Evolutionary conservation across 2,888 invertebrate species (phyloP).

Genomic region (Odontocolon sp.): DNA sequence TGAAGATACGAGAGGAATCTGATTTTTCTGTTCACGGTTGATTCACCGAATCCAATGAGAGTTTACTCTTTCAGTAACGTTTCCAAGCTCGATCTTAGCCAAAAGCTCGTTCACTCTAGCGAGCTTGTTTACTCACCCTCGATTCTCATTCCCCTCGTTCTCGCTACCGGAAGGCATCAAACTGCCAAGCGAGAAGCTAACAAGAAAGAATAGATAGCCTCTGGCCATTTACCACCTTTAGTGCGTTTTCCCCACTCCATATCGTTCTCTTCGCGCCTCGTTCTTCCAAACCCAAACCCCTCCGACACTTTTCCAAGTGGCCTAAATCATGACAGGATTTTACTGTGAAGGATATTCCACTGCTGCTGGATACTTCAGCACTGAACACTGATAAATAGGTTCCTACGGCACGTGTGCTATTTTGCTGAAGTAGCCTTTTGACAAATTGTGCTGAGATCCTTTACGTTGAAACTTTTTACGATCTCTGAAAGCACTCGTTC

Average conservation of each 20-base stretch:
- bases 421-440: constrained; percentile 35
- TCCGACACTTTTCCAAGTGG: constrained; percentile 28
- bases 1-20: constrained; percentile 12
- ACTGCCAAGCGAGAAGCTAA: constrained; percentile 51
- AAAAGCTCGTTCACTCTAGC: constrained; percentile 11
- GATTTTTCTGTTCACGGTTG: not conserved
- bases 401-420: constrained; percentile 31
- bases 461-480: constrained; percentile 69
- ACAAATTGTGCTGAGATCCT: constrained; percentile 60
- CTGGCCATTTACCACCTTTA: constrained; percentile 53
- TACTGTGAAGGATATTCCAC: constrained; percentile 43
- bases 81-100: not conserved
- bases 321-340: constrained; percentile 58
- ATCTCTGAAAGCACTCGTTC: constrained; percentile 60
- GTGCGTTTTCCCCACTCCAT: constrained; percentile 34
- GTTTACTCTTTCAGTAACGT: not conserved
- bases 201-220: constrained; percentile 57
- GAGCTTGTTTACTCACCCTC: constrained; percentile 57
- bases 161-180: constrained; percentile 31
- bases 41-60: not conserved
- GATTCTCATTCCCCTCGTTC: not conserved
- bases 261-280: constrained; percentile 28
- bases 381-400: constrained; percentile 54
- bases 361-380: constrained; percentile 35
- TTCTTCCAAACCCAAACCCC: constrained; percentile 20